Base-by-base conservation (phyloP, 2,888 invertebrate species). In the Melangyna quadrimaculata region DNA sequence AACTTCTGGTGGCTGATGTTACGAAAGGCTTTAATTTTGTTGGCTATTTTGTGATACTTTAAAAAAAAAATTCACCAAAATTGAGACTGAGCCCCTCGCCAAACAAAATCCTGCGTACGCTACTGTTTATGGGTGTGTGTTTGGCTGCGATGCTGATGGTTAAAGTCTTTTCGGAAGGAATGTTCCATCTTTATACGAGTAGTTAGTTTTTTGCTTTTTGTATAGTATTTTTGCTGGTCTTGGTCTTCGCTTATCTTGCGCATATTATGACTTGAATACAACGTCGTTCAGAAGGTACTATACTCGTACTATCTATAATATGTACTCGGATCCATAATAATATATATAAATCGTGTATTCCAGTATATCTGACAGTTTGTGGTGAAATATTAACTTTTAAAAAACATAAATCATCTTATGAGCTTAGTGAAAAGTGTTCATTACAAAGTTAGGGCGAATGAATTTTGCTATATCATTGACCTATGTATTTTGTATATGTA, bases 401-500 rank as follows among this genome's bases (percentile, higher is more conserved):
- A n/a, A 53, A 65, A 80, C 70, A 80, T 80, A 70, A 80, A 80
- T 80, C 80, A 75, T 63, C 45, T 63, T 63, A 43, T 32, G 57
- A 57, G 32, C 19, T 57, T 10, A 17, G 10, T n/a, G n/a, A n/a
- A n/a, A n/a, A n/a, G n/a, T n/a, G n/a, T n/a, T n/a, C n/a, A n/a
- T n/a, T n/a, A n/a, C n/a, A n/a, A 10, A 27, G 27, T n/a, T 19
- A 8, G 8, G 32, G 32, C 12, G n/a, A 40, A 4, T 14, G 24
- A 9, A 40, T 51, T 22, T 27, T 43, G 43, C 43, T 43, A 27
- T 43, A 27, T 63, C 61, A 63, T 43, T n/a, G n/a, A n/a, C n/a
- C n/a, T n/a, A n/a, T n/a, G n/a, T n/a, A n/a, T n/a, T n/a, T n/a
- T n/a, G n/a, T n/a, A n/a, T n/a, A n/a, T n/a, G n/a, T n/a, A n/a